Percentiles rank a stretch among this genome's conserved stretches.
Conservation (phyloP, 23 tunicate species). For the Oikopleura vanhoeffeni region DNA sequence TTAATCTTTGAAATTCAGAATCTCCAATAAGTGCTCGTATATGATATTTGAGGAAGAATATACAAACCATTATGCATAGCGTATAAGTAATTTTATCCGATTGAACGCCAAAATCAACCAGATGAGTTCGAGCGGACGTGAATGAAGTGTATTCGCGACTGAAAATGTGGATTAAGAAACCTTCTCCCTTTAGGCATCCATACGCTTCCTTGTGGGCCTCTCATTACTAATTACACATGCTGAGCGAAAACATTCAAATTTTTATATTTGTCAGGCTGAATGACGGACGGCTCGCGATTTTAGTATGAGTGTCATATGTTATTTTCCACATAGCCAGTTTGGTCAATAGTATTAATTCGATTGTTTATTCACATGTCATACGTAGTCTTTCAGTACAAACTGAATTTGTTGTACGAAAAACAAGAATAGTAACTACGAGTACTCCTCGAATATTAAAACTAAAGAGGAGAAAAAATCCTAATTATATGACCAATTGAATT, state of each 20-base stretch:
- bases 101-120: background rate
- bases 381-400: too few species aligned
- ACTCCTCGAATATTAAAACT: too few species aligned
- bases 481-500: too few species aligned
- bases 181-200: constrained; percentile 39
- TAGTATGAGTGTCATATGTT: too few species aligned
- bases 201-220: constrained; percentile 68
- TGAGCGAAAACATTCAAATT: constrained; percentile 15
- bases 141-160: background rate
- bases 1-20: too few species aligned
- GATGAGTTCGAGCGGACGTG: background rate
- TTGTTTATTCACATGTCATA: too few species aligned
- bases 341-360: constrained; percentile 53
- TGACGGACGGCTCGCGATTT: constrained; percentile 47
- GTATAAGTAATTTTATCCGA: constrained; percentile 21
- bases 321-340: constrained; percentile 25
- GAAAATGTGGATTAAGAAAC: too few species aligned
- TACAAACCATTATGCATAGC: constrained; percentile 45
- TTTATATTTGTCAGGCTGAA: constrained; percentile 51
- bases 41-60: constrained; percentile 44
- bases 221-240: constrained; percentile 35
- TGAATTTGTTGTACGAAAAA: too few species aligned
- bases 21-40: too few species aligned
- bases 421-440: too few species aligned
- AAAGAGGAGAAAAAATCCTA: too few species aligned